phyloP scores from a whole-genome alignment of 2,888 invertebrate genomes.

The Gerris lacustris region DNA sequence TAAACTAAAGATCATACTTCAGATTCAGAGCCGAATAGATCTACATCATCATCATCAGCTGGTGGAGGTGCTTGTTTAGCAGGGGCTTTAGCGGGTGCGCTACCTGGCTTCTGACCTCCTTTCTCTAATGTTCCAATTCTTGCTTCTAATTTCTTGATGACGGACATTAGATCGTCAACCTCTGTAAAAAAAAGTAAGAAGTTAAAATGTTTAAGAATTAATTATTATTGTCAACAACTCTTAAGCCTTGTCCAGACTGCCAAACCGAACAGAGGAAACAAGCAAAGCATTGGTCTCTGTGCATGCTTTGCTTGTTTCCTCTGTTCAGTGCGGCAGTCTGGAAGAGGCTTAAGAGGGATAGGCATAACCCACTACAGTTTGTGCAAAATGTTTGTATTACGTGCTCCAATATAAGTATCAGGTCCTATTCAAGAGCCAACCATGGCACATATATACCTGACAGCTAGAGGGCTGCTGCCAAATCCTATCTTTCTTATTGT shows the following conservation, averaged over 20 bases:
- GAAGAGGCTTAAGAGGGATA: no score
- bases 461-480: no score
- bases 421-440: no score
- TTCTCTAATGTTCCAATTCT: slow-evolving; percentile 40
- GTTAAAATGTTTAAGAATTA: background rate
- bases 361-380: no score
- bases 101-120: slow-evolving; percentile 25
- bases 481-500: no score
- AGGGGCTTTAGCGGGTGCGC: slow-evolving; percentile 29
- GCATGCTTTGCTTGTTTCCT: no score
- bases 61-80: background rate
- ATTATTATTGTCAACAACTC: background rate
- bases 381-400: no score
- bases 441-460: no score
- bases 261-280: no score
- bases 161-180: slow-evolving; percentile 40
- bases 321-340: no score
- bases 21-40: slow-evolving; percentile 70
- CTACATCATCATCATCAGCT: slow-evolving; percentile 62
- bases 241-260: background rate
- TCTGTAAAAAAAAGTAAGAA: slow-evolving; percentile 29
- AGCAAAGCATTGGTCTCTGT: no score
- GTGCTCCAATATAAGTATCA: no score
- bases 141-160: slow-evolving; percentile 41
- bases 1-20: slow-evolving; percentile 39